These are phyloP conservation scores for Grallaria varia DNA, from an alignment of 2,113 vertebrate species.

Conservation along the genomic window DNA sequence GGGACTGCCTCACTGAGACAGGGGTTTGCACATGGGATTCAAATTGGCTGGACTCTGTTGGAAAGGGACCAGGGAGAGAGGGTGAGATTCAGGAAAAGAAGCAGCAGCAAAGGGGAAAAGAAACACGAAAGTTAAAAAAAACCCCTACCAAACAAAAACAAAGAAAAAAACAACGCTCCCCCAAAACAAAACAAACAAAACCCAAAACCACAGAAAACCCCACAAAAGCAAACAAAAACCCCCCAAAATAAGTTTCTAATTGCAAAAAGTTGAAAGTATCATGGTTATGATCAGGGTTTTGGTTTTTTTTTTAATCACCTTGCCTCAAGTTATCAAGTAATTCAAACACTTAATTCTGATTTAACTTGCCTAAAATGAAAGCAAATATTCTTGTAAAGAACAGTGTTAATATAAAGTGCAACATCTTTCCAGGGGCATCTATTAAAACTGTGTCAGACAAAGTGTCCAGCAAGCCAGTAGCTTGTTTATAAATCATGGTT, in stretches of 20 bases:
- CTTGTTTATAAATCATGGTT: neutral
- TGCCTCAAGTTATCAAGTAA: neutral
- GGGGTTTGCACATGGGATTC: neutral
- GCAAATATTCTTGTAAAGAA: neutral
- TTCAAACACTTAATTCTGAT: neutral
- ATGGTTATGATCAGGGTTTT: fast-evolving
- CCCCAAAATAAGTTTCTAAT: neutral
- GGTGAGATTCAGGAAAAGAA: neutral
- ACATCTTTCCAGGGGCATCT: neutral
- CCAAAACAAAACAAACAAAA: too few relatives aligned
- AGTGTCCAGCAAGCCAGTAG: neutral
- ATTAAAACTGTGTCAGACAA: neutral
- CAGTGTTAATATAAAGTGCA: neutral
- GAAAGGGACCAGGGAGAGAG: neutral
- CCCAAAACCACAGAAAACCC: too few relatives aligned
- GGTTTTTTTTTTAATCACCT: neutral
- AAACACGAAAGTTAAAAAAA: fast-evolving
- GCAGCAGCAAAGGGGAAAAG: neutral
- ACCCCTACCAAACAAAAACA: too few relatives aligned
- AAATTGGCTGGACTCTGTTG: neutral
- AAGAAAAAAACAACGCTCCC: too few relatives aligned
- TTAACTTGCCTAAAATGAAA: neutral
- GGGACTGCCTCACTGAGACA: too few relatives aligned
- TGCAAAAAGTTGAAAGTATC: neutral
- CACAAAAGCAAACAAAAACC: too few relatives aligned